Base-by-base conservation (phyloP, 2,113 vertebrate species). In the Arizona elegans region DNA sequence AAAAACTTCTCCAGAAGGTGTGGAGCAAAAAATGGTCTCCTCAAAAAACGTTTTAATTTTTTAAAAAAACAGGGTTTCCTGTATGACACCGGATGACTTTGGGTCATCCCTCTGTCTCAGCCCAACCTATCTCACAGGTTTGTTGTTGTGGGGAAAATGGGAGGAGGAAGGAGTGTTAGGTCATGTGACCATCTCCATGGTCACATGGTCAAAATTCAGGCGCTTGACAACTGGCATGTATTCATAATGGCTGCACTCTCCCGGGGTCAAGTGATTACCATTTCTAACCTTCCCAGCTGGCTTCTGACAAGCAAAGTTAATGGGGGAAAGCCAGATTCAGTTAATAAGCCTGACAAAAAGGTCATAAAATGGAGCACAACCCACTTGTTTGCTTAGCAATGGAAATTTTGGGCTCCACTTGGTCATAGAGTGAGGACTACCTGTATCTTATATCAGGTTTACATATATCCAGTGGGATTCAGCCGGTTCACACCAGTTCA, bases 261-360 rank as follows among this genome's bases (percentile, higher is more conserved):
- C 10, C 0, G 4, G 26, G 29, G 11, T n/a, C 62, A 70, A 5
- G 12, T 9, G 11, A 13, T n/a, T 1, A 5, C 11, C 26, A n/a
- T 70, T 70, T 70, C 26, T 70, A 70, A 70, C 62, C 29, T 70
- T n/a, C 29, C 26, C 12, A 70, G 62, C 1, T 70, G 62, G 62
- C 62, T 70, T 70, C 4, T 70, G 62, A n/a, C 29, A 65, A 65
- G 62, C 62, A 70, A 70, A n/a, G 29, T n/a, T 15, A 70, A 70
- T 2, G 62, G 29, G 0, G 0, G 29, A 15, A 70, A 70, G 29
- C 29, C 29, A 65, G 62, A 5, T 65, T 65, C 26, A 65, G 26
- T 65, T n/a, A n/a, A 15, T 70, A 65, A 65, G 4, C 26, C 11
- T n/a, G 62, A 11, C 62, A 65, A 65, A 65, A 29, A 13, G 26